Percentiles rank a stretch among this genome's conserved stretches.
phyloP scores from a whole-genome alignment of 2,113 vertebrate genomes.

The Stegastes partitus region DNA sequence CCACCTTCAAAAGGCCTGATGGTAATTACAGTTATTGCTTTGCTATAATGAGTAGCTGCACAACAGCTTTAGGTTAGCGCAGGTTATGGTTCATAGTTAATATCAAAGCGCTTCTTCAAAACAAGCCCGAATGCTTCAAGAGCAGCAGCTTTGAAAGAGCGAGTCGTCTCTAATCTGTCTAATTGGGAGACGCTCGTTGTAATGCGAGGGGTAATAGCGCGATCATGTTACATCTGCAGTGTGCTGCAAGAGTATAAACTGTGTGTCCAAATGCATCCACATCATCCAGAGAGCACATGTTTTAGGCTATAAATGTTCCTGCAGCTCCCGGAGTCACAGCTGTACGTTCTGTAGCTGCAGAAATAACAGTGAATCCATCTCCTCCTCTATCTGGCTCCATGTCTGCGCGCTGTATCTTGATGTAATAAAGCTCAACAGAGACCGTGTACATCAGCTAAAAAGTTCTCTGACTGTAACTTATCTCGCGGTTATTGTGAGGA shows the following conservation, averaged over 20 bases:
- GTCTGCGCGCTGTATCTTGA: background rate
- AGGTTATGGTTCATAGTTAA: constrained; percentile 21
- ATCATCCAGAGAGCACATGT: background rate
- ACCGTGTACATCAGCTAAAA: background rate
- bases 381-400: background rate
- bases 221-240: too few species aligned
- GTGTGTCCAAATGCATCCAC: too few species aligned
- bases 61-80: constrained; percentile 39
- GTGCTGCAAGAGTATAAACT: too few species aligned
- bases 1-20: constrained; percentile 57
- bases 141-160: too few species aligned
- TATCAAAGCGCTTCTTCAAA: constrained; percentile 31
- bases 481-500: background rate
- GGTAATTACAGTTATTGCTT: constrained; percentile 77
- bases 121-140: constrained; percentile 21
- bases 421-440: background rate
- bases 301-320: background rate
- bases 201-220: too few species aligned
- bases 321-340: too few species aligned
- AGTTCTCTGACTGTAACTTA: background rate
- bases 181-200: too few species aligned
- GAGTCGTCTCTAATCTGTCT: too few species aligned
- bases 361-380: background rate
- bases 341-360: background rate
- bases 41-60: constrained; percentile 57